phyloP scores from a whole-genome alignment of 2,113 vertebrate species.

The Pseudorectes ferrugineus region DNA sequence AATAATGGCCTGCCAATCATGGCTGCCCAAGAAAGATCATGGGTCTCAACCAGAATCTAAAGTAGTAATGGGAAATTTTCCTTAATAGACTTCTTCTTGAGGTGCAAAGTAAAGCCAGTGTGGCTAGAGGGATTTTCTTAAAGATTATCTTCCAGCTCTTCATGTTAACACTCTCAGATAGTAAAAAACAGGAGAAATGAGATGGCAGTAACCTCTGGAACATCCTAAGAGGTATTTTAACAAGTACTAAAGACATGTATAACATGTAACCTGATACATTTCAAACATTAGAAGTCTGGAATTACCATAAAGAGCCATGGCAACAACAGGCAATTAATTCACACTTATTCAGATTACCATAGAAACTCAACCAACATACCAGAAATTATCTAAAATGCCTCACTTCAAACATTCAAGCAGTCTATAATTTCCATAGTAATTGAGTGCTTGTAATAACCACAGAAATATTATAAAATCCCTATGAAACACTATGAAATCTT shows the following conservation, averaged over 20 bases:
- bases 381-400: conserved; percentile 58
- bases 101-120: neutral
- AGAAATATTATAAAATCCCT: conserved; percentile 32
- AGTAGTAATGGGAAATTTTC: neutral
- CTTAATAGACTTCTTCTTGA: neutral
- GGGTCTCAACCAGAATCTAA: neutral
- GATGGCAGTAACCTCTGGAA: neutral
- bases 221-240: neutral
- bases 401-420: conserved; percentile 39
- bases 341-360: conserved; percentile 51
- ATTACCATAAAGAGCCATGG: conserved; percentile 35
- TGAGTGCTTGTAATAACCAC: conserved; percentile 20
- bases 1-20: neutral
- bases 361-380: conserved; percentile 52
- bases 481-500: neutral
- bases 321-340: conserved; percentile 54
- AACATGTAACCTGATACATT: neutral
- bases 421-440: conserved; percentile 67
- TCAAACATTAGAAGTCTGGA: neutral
- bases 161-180: neutral
- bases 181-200: neutral
- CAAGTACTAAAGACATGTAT: neutral
- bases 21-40: neutral
- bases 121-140: neutral
- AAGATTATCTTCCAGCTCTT: neutral